Evolutionary conservation across 1,140 invertebrate genomes (phyloP).

Genomic region (Periplaneta americana): DNA sequence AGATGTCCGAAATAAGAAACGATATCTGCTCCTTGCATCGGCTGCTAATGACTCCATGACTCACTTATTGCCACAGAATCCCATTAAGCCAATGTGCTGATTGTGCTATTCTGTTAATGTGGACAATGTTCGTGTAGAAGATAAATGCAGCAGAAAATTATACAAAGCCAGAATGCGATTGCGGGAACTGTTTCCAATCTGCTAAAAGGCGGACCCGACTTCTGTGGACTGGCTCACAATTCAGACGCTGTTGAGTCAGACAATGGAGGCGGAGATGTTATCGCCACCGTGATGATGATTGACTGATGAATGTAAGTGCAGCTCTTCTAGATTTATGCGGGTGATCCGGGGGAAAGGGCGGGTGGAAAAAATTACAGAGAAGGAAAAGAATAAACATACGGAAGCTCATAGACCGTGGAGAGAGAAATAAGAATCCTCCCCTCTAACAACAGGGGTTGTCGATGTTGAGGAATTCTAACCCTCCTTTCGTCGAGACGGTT

Average conservation of each 20-base stretch:
- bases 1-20: too few relatives aligned
- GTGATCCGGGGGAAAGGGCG: background rate
- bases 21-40: too few relatives aligned
- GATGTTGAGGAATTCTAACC: background rate
- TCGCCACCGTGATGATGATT: background rate
- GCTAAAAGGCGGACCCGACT: background rate
- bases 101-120: too few relatives aligned
- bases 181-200: background rate
- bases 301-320: background rate
- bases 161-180: background rate
- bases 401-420: background rate
- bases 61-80: too few relatives aligned
- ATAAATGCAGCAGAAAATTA: background rate
- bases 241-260: background rate
- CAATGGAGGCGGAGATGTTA: background rate
- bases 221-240: background rate
- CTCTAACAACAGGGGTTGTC: background rate
- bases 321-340: background rate
- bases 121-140: too few relatives aligned
- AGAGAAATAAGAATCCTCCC: background rate
- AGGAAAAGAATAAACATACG: background rate
- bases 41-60: too few relatives aligned
- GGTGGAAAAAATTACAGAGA: background rate
- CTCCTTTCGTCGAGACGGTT: background rate
- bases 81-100: too few relatives aligned